These are phyloP conservation scores for Typhlichthys eigenmanni DNA, from an alignment of 2,797 vertebrate genomes.

Conservation along the genomic window DNA sequence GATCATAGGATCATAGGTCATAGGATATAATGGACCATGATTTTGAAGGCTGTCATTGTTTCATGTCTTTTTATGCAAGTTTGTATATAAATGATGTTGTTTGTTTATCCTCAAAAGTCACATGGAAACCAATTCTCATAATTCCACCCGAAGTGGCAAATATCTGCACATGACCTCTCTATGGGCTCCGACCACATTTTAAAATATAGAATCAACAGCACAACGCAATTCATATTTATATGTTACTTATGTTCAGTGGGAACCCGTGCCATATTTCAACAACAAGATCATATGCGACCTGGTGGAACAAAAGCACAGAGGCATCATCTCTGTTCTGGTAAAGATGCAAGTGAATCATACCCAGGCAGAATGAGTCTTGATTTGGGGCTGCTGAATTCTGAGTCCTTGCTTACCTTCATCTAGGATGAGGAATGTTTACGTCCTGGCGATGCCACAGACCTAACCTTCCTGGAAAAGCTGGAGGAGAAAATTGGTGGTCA, in stretches of 20 bases:
- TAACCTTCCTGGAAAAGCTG: constrained; percentile 92
- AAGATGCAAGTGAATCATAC: neutral
- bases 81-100: no score
- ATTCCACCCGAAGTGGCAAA: no score
- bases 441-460: constrained; percentile 89
- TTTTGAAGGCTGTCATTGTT: no score
- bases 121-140: no score
- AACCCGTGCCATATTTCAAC: constrained; percentile 93
- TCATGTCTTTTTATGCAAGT: no score
- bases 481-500: constrained; percentile 90
- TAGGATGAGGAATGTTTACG: constrained; percentile 95
- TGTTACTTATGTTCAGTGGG: constrained; percentile 80
- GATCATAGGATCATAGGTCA: no score
- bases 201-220: neutral
- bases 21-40: no score
- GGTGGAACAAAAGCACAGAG: constrained; percentile 92
- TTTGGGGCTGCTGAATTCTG: neutral
- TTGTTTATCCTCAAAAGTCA: no score
- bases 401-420: neutral
- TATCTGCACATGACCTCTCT: no score
- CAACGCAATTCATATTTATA: neutral
- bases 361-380: neutral
- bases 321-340: constrained; percentile 85
- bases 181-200: neutral
- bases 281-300: constrained; percentile 97